A percentile compares a stretch with the other conserved stretches of the same genome.
Conservation (phyloP, 2,797 vertebrate genomes). For the Synaphobranchus kaupii region DNA sequence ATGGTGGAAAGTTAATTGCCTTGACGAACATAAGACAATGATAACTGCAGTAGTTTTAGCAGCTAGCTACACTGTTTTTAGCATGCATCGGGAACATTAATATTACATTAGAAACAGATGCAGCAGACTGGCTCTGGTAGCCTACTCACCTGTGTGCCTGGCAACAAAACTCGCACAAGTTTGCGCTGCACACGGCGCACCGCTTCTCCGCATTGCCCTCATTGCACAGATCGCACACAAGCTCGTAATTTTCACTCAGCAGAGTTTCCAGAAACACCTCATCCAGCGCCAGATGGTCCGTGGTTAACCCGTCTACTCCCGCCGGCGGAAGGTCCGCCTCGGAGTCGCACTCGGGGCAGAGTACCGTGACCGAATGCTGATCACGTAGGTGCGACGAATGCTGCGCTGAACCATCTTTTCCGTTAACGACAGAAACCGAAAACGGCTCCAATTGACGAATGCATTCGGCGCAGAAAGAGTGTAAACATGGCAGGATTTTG, state of each 20-base stretch:
- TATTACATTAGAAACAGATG: not conserved
- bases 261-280: slow-evolving; percentile 80
- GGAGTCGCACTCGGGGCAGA: slow-evolving; percentile 86
- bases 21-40: too few relatives aligned
- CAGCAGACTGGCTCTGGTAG: not conserved
- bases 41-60: not conserved
- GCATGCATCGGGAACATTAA: not conserved
- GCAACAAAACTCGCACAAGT: slow-evolving; percentile 89
- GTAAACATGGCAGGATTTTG: slow-evolving; percentile 84
- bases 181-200: slow-evolving; percentile 82
- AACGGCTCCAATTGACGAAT: slow-evolving; percentile 77
- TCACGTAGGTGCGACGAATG: slow-evolving; percentile 22
- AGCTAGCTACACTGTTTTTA: not conserved
- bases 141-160: slow-evolving; percentile 85
- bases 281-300: slow-evolving; percentile 83
- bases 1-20: too few relatives aligned
- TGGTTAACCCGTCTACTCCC: slow-evolving; percentile 75
- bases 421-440: slow-evolving; percentile 53
- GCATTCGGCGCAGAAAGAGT: slow-evolving; percentile 85
- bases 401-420: slow-evolving; percentile 11
- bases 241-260: slow-evolving; percentile 59
- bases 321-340: slow-evolving; percentile 81
- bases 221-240: slow-evolving; percentile 85
- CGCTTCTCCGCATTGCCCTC: slow-evolving; percentile 79
- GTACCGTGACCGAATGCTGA: slow-evolving; percentile 63